phyloP scores from a whole-genome alignment of 2,797 vertebrate species.

The Aldrovandia affinis region DNA sequence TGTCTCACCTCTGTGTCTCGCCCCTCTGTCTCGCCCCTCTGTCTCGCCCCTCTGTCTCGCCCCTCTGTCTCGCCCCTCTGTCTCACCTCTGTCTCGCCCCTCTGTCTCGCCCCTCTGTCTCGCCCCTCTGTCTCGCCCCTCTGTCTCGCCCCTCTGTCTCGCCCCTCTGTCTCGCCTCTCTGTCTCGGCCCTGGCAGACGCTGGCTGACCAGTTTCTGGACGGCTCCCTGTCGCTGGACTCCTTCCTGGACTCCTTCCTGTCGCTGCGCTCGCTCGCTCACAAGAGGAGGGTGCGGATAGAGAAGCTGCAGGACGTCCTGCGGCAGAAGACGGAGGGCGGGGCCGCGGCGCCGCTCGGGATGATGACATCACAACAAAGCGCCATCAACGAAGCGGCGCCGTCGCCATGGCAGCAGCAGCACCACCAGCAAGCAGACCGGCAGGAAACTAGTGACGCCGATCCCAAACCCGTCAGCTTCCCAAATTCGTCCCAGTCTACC shows the following conservation, averaged over 20 bases:
- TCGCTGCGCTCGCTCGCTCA: slow-evolving; percentile 83
- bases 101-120: neutral
- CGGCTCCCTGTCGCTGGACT: slow-evolving; percentile 82
- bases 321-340: slow-evolving; percentile 66
- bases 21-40: neutral
- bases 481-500: slow-evolving; percentile 51
- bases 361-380: slow-evolving; percentile 56
- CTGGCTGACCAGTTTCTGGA: slow-evolving; percentile 90
- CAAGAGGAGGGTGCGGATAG: slow-evolving; percentile 82
- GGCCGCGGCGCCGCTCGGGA: neutral
- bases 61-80: neutral
- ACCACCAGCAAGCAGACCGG: slow-evolving; percentile 55
- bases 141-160: neutral
- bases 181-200: slow-evolving; percentile 62
- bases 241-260: slow-evolving; percentile 84
- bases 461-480: slow-evolving; percentile 48
- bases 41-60: neutral
- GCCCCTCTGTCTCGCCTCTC: neutral
- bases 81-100: neutral
- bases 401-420: slow-evolving; percentile 66
- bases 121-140: no score
- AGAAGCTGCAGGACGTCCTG: slow-evolving; percentile 89
- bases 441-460: slow-evolving; percentile 1
- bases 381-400: slow-evolving; percentile 54
- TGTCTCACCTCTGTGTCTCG: neutral